Evolutionary conservation across 1,140 invertebrate genomes (phyloP), one percentile per base, ranked within the genome.

Genomic region (Drosophila nebulosa): DNA sequence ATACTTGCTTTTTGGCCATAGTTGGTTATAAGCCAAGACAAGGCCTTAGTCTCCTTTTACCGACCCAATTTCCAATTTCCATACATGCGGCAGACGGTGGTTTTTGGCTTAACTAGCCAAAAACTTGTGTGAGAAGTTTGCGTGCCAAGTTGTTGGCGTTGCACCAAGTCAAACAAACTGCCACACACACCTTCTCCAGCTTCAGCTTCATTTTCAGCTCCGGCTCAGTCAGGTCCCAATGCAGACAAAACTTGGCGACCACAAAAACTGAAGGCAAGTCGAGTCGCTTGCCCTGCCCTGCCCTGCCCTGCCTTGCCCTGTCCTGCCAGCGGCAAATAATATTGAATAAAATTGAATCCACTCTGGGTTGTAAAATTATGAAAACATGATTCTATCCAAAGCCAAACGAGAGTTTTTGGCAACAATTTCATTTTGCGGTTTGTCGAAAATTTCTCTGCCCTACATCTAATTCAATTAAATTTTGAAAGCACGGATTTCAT

Each of bases 331-430:
- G 79, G 77, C 80, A 77, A 86, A 86, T 86, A 85, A 78, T 86
- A 86, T 86, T 86, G 78, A 86, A 86, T 86, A 78, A 86, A 86
- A 86, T 86, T 86, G 74, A 88, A 81, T 86, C 86, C 64, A 63
- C 62, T 46, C 57, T 58, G 64, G 35, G 81, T 78, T 70, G 62
- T 79, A 66, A 74, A 88, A 88, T 86, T 86, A 86, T 86, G 86
- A 86, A 86, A 74, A 78, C 83, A 86, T 81, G 78, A 80, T 61
- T 65, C 52, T 18, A 46, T 46, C 39, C 18, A 46, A 46, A 46
- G 39, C 39, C 39, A 46, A 46, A 46, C 39, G 39, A 55, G 59
- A 21, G 39, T 61, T 58, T 63, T 79, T 64, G 80, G 57, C 80
- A 81, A 81, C 70, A 70, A 80, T 80, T 80, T 80, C 55, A 46